A percentile compares a stretch with the other conserved stretches of the same genome.
Evolutionary conservation across 2,113 vertebrate genomes (phyloP).

Genomic region (Scophthalmus maximus): DNA sequence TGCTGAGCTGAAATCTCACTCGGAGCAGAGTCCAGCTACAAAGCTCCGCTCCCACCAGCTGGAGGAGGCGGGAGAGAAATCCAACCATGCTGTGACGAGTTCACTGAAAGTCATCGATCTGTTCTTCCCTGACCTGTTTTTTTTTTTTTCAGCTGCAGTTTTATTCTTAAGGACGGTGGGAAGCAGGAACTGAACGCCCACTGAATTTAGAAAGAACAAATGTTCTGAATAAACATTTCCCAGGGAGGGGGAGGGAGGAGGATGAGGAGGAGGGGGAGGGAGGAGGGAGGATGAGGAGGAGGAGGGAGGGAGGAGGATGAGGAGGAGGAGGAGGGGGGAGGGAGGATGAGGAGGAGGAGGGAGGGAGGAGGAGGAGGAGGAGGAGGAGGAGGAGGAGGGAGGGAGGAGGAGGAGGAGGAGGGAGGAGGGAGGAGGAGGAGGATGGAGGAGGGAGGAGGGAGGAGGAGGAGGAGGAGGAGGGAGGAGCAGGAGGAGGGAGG

Average conservation of each 20-base stretch:
- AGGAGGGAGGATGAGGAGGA: too few species aligned
- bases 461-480: too few species aligned
- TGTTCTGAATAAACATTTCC: too few species aligned
- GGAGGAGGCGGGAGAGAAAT: background rate
- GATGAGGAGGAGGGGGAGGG: background rate
- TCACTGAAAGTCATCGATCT: background rate
- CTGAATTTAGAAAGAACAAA: background rate
- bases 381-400: background rate
- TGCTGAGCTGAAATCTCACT: background rate
- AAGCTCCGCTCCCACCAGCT: background rate
- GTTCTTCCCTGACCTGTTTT: background rate
- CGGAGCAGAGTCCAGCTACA: background rate
- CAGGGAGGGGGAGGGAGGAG: too few species aligned
- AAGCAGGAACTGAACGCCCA: background rate
- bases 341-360: conserved; percentile 36
- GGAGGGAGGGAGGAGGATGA: conserved; percentile 10
- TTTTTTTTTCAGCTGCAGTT: background rate
- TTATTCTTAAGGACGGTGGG: background rate
- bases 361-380: conserved; percentile 34
- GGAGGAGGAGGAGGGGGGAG: conserved; percentile 20
- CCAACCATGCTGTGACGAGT: background rate
- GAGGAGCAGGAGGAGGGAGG: too few species aligned
- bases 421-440: too few species aligned
- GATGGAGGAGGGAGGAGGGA: too few species aligned
- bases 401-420: conserved; percentile 57